Evolutionary conservation across 1,140 invertebrate species (phyloP).

Genomic region (Hyles vespertilio): DNA sequence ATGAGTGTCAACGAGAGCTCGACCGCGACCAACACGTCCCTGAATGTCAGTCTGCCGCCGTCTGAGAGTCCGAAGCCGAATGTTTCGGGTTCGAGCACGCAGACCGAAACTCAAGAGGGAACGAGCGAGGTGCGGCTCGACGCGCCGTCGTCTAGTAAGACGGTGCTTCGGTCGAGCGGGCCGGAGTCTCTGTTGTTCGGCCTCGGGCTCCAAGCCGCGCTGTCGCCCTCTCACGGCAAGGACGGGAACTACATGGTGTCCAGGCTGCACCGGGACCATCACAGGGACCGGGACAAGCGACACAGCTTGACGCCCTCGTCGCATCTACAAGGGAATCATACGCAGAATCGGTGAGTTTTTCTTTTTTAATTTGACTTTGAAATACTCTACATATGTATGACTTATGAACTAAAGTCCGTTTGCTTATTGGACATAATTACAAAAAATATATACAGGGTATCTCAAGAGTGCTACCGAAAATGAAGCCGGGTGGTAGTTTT

Average conservation of each 20-base stretch:
- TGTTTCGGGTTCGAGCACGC: constrained; percentile 32
- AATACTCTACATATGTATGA: too few relatives aligned
- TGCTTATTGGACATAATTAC: too few relatives aligned
- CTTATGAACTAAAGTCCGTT: too few relatives aligned
- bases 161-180: constrained; percentile 34
- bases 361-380: too few relatives aligned
- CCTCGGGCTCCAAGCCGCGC: constrained; percentile 52
- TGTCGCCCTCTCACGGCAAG: constrained; percentile 57
- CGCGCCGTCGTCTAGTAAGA: constrained; percentile 49
- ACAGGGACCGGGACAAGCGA: constrained; percentile 77
- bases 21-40: constrained; percentile 63
- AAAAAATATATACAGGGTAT: too few relatives aligned
- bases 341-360: constrained; percentile 64
- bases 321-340: constrained; percentile 65
- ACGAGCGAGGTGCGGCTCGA: constrained; percentile 45
- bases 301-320: constrained; percentile 82
- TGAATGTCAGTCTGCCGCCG: constrained; percentile 60
- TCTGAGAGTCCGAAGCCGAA: constrained; percentile 58
- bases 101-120: constrained; percentile 37
- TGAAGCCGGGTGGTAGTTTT: too few relatives aligned
- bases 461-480: too few relatives aligned
- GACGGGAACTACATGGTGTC: constrained; percentile 48
- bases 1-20: constrained; percentile 62
- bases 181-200: constrained; percentile 61
- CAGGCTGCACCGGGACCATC: constrained; percentile 67